A percentile compares a stretch with the other conserved stretches of the same genome.
These are phyloP conservation scores for Heliconius hortense DNA, from an alignment of 2,888 invertebrate genomes.

Conservation along the genomic window DNA sequence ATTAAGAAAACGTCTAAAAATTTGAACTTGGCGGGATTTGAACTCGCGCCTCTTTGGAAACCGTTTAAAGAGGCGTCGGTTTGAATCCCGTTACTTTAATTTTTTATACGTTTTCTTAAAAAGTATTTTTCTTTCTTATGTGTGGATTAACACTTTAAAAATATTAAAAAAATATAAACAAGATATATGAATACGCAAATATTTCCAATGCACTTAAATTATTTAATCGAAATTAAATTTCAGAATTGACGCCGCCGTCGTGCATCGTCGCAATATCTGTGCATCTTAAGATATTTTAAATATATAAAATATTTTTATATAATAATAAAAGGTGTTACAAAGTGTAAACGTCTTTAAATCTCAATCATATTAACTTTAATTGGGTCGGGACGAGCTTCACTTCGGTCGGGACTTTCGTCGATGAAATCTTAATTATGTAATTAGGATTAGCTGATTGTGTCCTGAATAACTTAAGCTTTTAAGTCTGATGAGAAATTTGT, in stretches of 20 bases:
- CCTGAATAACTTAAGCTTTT: constrained; percentile 8
- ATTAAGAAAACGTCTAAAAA: too few species aligned
- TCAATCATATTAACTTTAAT: constrained; percentile 10
- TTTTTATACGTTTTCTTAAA: too few species aligned
- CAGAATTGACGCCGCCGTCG: too few species aligned
- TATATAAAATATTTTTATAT: neutral
- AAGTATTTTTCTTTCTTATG: too few species aligned
- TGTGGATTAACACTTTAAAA: too few species aligned
- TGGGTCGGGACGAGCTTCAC: neutral
- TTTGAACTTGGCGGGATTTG: too few species aligned
- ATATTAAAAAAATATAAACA: neutral
- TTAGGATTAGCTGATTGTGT: constrained; percentile 25
- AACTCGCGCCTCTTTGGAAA: too few species aligned
- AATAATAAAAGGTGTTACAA: neutral
- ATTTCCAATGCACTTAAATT: constrained; percentile 16
- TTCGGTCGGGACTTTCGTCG: neutral
- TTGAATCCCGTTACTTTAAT: too few species aligned
- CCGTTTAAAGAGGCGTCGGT: too few species aligned
- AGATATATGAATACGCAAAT: constrained; percentile 28
- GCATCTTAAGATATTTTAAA: too few species aligned
- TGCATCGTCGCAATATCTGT: too few species aligned
- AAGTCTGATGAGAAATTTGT: neutral
- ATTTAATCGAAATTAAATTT: neutral
- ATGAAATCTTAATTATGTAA: constrained; percentile 23
- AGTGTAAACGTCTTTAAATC: constrained; percentile 4